Evolutionary conservation across 2,797 vertebrate genomes (phyloP).

Genomic region (Sebastes jordani): DNA sequence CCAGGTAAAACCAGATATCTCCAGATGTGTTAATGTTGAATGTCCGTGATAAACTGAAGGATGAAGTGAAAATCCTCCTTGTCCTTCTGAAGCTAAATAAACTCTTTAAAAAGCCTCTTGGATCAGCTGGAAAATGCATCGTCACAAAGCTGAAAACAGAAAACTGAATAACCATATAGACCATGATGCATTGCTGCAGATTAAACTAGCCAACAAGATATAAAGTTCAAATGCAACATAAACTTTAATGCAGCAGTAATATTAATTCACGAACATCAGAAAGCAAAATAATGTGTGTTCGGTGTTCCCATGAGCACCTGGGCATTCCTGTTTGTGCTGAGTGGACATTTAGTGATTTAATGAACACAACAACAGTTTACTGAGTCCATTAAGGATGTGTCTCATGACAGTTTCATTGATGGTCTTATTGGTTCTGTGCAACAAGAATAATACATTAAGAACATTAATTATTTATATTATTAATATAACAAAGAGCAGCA

Average conservation of each 20-base stretch:
- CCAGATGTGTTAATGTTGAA: too few species aligned
- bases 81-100: too few species aligned
- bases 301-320: neutral
- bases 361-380: neutral
- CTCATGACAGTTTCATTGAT: neutral
- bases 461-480: neutral
- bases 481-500: neutral
- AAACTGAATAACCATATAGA: too few species aligned
- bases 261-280: neutral
- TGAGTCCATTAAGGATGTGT: neutral
- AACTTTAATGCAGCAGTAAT: neutral
- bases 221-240: neutral
- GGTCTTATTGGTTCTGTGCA: neutral
- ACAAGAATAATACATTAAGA: neutral
- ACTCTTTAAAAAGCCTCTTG: too few species aligned
- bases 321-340: neutral
- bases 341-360: neutral
- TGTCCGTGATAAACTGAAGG: too few species aligned
- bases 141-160: too few species aligned
- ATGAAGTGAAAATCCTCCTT: too few species aligned
- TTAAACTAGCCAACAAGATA: neutral
- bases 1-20: too few species aligned
- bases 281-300: neutral
- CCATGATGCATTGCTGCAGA: too few species aligned
- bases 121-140: too few species aligned